A percentile compares a stretch with the other conserved stretches of the same genome.
Conservation (phyloP, 2,113 vertebrate species). For the Bubalus kerabau region DNA sequence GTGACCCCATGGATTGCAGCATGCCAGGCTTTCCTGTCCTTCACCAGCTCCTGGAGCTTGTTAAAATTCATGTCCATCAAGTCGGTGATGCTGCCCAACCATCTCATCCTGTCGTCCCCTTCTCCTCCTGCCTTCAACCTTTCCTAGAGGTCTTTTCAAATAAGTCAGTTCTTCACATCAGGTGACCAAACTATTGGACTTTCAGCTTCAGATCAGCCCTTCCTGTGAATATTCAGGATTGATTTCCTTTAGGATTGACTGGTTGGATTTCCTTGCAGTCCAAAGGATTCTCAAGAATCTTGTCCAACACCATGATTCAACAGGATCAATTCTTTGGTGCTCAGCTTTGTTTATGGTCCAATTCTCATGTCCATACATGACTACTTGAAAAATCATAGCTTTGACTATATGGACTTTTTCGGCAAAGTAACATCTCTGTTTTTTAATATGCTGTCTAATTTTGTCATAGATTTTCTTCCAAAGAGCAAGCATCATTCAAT, state of each 20-base stretch:
- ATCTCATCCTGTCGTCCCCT: background rate
- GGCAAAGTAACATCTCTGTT: background rate
- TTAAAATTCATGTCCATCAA: background rate
- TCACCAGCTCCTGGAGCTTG: background rate
- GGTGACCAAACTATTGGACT: background rate
- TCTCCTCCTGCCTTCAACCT: background rate
- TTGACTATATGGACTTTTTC: background rate
- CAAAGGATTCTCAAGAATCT: background rate
- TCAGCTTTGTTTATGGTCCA: background rate
- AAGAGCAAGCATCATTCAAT: background rate
- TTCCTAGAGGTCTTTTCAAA: background rate
- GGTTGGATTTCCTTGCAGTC: background rate
- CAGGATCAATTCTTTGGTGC: background rate
- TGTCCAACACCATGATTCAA: background rate
- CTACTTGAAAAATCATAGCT: background rate
- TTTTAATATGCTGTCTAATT: background rate
- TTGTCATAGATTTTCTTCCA: background rate
- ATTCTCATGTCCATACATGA: background rate
- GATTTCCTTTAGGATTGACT: background rate
- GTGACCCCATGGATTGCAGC: background rate
- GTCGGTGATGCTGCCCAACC: background rate
- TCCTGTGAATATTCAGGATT: background rate
- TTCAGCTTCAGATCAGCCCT: background rate
- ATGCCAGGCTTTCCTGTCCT: background rate
- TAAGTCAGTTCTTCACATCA: background rate